Evolutionary conservation across 2,797 vertebrate species (phyloP), one percentile per base, ranked within the genome.

Genomic region (Hapalemur alaotrensis): DNA sequence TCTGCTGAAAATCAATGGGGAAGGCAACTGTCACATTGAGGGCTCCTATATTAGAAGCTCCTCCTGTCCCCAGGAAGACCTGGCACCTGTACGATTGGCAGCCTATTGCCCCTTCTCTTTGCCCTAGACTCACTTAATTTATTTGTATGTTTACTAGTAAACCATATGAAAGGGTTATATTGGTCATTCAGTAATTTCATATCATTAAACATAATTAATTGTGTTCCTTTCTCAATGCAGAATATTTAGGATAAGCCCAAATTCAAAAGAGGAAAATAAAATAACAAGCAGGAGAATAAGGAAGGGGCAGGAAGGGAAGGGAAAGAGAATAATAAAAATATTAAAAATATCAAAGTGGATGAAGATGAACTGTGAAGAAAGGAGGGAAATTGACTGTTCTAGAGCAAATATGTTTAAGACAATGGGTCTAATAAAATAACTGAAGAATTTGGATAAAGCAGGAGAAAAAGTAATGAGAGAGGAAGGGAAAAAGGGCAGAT

Each of bases 291-390:
- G 54, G 25, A 93, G 38, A 11, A 48, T 15, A 22, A 15, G 0
- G 20, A 25, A 4, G 2, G 35, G n/a, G 8, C 18, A 35, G 20
- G 6, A 20, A 15, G 0, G 4, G 20, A 1, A 82, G 4, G 13
- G 25, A 28, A 0, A 28, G 3, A 61, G 3, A 73, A 81, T 50
- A 46, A 63, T 46, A 61, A 81, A 83, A 78, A 32, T 67, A 52
- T 32, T 89, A 11, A 87, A 81, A 23, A 50, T 41, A 54, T 46
- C 73, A 57, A 67, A n/a, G 2, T 41, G 13, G 32, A 87, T 65
- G 12, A 41, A 14, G 12, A 11, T 67, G 20, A 35, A 5, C 41
- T 84, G 2, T 59, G 5, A 79, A 5, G 50, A 92, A 91, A 69
- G n/a, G 3, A 2, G 14, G n/a, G 3, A 18, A n/a, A 78, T 7